Base-by-base conservation (phyloP, 2,888 invertebrate species). In the Tenthredo mesomela region DNA sequence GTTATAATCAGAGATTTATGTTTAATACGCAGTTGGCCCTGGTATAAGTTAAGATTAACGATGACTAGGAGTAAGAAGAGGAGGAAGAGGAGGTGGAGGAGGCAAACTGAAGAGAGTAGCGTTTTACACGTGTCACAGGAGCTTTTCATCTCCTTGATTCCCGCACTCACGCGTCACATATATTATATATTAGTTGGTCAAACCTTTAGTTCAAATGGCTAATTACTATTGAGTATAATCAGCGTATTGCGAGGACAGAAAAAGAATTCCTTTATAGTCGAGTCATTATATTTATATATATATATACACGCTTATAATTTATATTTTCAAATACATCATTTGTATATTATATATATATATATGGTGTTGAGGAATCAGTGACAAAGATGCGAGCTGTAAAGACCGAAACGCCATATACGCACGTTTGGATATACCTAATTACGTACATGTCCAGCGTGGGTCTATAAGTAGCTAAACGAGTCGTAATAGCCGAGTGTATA, bases 1-100 rank as follows among this genome's bases (percentile, higher is more conserved):
- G 37, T 80, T 61, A 80, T 80, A 80, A 80, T 80, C 80, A 61
- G 58, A 80, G 80, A 80, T 80, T 80, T 61, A 40, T 80, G 10
- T 43, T 5, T 21, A 71, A 40, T 71, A 10, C n/a, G 58, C 9
- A 54, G 77, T 54, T 54, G 77, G 50, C 29, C 77, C 77, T 29
- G 15, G 21, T n/a, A 70, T 33, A 54, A 77, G 33, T 33, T 15
- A 77, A 77, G 47, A 77, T 77, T 77, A 54, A 77, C 77, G 77
- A 54, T 54, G 6, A 47, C 47, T 47, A 18, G 33, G 50, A 33
- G n/a, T n/a, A n/a, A n/a, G n/a, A n/a, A n/a, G n/a, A n/a, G n/a
- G n/a, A n/a, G n/a, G n/a, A n/a, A n/a, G n/a, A n/a, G n/a, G n/a
- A n/a, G n/a, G n/a, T n/a, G 12, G 4, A 21, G 25, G 33, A 18